phyloP scores from a whole-genome alignment of 2,797 vertebrate genomes.

The Eulemur rubriventer region DNA sequence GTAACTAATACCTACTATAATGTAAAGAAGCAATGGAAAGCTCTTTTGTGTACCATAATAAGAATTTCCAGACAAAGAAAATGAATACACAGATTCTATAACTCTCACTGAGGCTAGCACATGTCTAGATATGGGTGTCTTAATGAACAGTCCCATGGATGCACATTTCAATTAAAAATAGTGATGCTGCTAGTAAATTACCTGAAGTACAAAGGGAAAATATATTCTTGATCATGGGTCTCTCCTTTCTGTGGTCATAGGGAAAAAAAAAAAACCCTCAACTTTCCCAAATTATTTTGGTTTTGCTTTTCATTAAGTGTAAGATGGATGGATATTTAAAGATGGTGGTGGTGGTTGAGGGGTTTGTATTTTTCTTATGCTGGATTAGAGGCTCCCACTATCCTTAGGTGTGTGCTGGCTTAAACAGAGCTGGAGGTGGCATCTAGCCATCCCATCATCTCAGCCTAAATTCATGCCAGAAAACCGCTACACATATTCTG shows the following conservation, averaged over 20 bases:
- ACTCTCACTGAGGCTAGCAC: background rate
- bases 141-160: background rate
- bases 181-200: too few relatives aligned
- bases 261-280: background rate
- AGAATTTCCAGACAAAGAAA: background rate
- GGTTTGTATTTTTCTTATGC: background rate
- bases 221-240: fast-evolving
- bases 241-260: background rate
- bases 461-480: background rate
- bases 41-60: background rate
- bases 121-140: background rate
- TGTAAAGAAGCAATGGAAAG: background rate
- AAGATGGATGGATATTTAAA: background rate
- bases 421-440: background rate
- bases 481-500: background rate
- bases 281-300: background rate
- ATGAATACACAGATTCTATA: background rate
- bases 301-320: background rate
- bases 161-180: background rate
- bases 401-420: background rate
- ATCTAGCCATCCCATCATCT: background rate
- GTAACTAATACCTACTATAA: background rate
- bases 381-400: background rate
- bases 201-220: too few relatives aligned
- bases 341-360: fast-evolving